Evolutionary conservation across 2,888 invertebrate species (phyloP).

Genomic region (Yponomeuta evonymella): DNA sequence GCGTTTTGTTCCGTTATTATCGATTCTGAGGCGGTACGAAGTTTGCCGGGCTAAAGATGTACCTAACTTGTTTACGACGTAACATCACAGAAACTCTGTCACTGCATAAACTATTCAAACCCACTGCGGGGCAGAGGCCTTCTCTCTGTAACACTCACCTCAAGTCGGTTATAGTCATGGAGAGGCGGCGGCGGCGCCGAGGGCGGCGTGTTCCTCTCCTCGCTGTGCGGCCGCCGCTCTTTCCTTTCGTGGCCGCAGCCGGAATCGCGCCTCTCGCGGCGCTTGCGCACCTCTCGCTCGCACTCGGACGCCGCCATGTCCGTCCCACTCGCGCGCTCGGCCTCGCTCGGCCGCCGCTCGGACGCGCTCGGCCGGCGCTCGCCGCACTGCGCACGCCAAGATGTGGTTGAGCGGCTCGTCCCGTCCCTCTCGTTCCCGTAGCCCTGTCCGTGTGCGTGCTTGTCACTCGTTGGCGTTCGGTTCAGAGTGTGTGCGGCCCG

Average conservation of each 20-base stretch:
- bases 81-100: too few relatives aligned
- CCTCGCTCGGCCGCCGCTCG: conserved; percentile 41
- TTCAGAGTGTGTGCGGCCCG: conserved; percentile 29
- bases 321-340: conserved; percentile 48
- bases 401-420: conserved; percentile 35
- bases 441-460: conserved; percentile 54
- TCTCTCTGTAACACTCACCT: conserved; percentile 36
- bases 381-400: neutral
- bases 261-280: conserved; percentile 78
- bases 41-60: too few relatives aligned
- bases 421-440: conserved; percentile 68
- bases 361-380: neutral
- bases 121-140: neutral
- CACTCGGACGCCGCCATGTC: conserved; percentile 72
- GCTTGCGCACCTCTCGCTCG: conserved; percentile 77
- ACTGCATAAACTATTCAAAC: too few relatives aligned
- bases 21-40: too few relatives aligned
- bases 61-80: too few relatives aligned
- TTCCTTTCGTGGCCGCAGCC: conserved; percentile 70
- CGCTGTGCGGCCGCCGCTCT: conserved; percentile 65
- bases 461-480: neutral
- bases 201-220: conserved; percentile 62
- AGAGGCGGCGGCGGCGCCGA: conserved; percentile 64
- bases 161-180: conserved; percentile 63
- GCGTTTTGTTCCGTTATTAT: too few relatives aligned